A percentile compares a stretch with the other conserved stretches of the same genome.
phyloP scores from a whole-genome alignment of 2,113 vertebrate genomes.

The Misgurnus anguillicaudatus region DNA sequence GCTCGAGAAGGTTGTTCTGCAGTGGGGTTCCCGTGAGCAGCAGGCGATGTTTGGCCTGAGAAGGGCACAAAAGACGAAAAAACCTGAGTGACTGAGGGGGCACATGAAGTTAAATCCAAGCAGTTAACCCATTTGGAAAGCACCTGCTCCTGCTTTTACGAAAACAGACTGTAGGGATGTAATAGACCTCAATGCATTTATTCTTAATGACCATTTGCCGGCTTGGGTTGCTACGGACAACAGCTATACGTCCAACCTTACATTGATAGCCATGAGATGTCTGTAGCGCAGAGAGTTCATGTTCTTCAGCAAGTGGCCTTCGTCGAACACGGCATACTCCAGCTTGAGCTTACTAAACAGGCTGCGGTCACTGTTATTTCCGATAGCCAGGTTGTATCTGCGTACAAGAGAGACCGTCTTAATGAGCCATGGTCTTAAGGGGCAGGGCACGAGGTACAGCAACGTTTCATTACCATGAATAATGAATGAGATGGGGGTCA shows the following conservation, averaged over 20 bases:
- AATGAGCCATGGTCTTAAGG: constrained; percentile 62
- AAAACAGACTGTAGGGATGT: constrained; percentile 13
- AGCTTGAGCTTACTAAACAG: constrained; percentile 81
- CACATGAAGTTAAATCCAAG: not conserved
- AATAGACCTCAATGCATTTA: constrained; percentile 42
- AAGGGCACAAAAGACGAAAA: not conserved
- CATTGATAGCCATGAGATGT: constrained; percentile 84
- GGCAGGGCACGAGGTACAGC: constrained; percentile 66
- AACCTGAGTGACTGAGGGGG: constrained; percentile 6
- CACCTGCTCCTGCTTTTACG: constrained; percentile 5
- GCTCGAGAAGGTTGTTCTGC: constrained; percentile 95
- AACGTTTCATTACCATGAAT: constrained; percentile 71
- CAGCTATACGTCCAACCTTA: constrained; percentile 59
- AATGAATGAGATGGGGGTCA: constrained; percentile 71
- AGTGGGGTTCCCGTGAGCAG: constrained; percentile 91
- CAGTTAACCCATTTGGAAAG: constrained; percentile 18
- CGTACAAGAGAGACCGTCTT: constrained; percentile 53
- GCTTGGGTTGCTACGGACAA: constrained; percentile 1
- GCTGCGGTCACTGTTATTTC: constrained; percentile 79
- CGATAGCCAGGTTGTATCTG: constrained; percentile 83
- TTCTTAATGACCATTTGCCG: constrained; percentile 38
- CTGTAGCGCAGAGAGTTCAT: constrained; percentile 82
- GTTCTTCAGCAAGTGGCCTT: constrained; percentile 85
- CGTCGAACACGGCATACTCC: constrained; percentile 83
- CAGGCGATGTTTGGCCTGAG: constrained; percentile 68